phyloP scores from a whole-genome alignment of 1,140 invertebrate species.

The Chymomyza costata region DNA sequence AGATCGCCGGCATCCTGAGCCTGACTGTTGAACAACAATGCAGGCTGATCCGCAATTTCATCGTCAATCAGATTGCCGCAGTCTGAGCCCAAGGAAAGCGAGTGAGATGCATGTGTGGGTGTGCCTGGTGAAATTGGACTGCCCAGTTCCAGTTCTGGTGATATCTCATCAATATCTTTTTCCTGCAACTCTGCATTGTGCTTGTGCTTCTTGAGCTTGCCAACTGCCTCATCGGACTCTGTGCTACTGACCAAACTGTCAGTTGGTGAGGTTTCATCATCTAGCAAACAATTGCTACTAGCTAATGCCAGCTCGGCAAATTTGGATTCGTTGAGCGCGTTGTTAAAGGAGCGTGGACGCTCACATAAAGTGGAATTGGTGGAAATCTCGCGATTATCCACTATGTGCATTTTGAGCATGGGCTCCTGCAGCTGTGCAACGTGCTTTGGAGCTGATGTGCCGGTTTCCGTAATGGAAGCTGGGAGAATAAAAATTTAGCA shows the following conservation, averaged over 20 bases:
- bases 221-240: conserved; percentile 77
- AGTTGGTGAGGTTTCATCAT: conserved; percentile 87
- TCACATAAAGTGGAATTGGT: conserved; percentile 22
- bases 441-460: conserved; percentile 19
- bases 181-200: conserved; percentile 68
- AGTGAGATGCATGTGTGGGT: conserved; percentile 86
- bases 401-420: conserved; percentile 56
- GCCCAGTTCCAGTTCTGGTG: conserved; percentile 59
- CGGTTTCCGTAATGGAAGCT: conserved; percentile 63
- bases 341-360: conserved; percentile 77
- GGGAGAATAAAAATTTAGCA: not conserved
- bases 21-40: conserved; percentile 82
- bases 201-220: conserved; percentile 74
- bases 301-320: conserved; percentile 85
- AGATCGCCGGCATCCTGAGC: conserved; percentile 31
- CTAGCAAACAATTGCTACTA: conserved; percentile 80
- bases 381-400: conserved; percentile 46
- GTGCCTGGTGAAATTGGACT: conserved; percentile 81
- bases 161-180: conserved; percentile 69
- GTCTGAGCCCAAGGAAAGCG: conserved; percentile 81
- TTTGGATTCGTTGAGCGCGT: conserved; percentile 80
- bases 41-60: conserved; percentile 93
- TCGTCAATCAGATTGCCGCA: conserved; percentile 88
- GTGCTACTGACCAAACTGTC: conserved; percentile 85
- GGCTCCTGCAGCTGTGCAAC: conserved; percentile 14